phyloP scores from a whole-genome alignment of 2,888 invertebrate genomes.

The Lasioglossum vierecki region DNA sequence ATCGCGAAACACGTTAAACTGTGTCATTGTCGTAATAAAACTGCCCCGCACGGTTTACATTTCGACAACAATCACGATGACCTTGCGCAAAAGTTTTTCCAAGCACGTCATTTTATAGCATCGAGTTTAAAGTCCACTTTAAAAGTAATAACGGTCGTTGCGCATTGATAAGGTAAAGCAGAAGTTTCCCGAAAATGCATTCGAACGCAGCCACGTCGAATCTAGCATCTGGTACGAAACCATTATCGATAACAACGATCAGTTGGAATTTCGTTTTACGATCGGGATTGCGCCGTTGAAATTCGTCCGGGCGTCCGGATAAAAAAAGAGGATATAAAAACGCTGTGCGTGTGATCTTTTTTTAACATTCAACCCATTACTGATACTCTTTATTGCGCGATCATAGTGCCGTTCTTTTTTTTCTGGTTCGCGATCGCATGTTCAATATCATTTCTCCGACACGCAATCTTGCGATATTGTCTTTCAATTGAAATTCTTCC shows the following conservation, averaged over 20 bases:
- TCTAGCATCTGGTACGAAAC: not conserved
- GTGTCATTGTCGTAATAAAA: constrained; percentile 1
- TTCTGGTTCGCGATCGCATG: constrained; percentile 1
- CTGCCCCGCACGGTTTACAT: not conserved
- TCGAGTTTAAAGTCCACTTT: not conserved
- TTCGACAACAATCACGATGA: constrained; percentile 4
- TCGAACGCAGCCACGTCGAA: not conserved
- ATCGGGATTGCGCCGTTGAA: constrained; percentile 2
- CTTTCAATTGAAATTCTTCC: constrained; percentile 15
- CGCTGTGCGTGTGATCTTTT: not conserved
- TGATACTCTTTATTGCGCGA: constrained; percentile 1
- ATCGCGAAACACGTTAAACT: not conserved
- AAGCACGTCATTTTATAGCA: not conserved
- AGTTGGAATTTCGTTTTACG: not conserved
- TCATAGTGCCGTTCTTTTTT: not conserved
- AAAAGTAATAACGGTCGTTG: not conserved
- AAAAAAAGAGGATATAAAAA: not conserved
- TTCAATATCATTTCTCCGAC: constrained; percentile 23
- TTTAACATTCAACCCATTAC: not conserved
- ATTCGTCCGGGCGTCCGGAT: not conserved
- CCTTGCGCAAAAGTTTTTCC: constrained; percentile 18
- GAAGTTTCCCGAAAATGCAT: not conserved
- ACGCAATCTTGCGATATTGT: constrained; percentile 15
- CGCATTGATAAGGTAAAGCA: not conserved
- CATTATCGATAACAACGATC: not conserved